Base-by-base conservation (phyloP, 2,797 vertebrate genomes). In the Crocidura indochinensis region DNA sequence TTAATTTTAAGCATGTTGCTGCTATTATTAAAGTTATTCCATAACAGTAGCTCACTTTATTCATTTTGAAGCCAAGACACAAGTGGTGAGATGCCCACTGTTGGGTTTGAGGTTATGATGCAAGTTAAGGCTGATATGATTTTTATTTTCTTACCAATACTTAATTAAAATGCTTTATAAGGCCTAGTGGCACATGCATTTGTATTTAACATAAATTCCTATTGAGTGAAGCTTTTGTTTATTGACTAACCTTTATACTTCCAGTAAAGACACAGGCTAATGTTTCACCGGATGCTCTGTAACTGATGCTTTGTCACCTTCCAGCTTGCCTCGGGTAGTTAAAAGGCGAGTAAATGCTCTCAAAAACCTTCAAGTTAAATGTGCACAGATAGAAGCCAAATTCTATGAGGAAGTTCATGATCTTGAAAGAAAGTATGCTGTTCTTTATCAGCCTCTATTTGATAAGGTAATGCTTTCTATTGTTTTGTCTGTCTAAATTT, bases 381-480 rank as follows among this genome's bases (percentile, higher is more conserved):
- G 99, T 91, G 99, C 99, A 84, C 99, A 99, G 97, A 99, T 99
- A 92, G 99, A 99, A 97, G 99, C 99, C 14, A 99, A 99, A 96
- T 99, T 99, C 97, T 99, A 99, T 60, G 99, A 99, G 96, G 99
- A 99, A 97, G 99, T 99, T 90, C 99, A 99, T 77, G 99, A 99
- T 94, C 98, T 99, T 97, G 99, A 99, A 98, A 98, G 99, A 97
- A 99, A 99, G 96, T 99, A 99, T 29, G 99, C 99, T 17, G 99
- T 99, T 64, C 98, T 99, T 69, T 99, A 99, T 97, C 99, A 99
- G 95, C 99, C 99, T 10, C 98, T 99, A 76, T 99, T 99, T 93
- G 99, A 99, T 97, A 99, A 99, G 98, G 99, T 99, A 98, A 94
- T 92, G 95, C 7, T 96, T 87, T 89, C 47, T 88, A 24, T 24